Conservation (phyloP, 30 jellyfish, hydroid and myxozoan genomes). For the Sanderia malayensis region DNA sequence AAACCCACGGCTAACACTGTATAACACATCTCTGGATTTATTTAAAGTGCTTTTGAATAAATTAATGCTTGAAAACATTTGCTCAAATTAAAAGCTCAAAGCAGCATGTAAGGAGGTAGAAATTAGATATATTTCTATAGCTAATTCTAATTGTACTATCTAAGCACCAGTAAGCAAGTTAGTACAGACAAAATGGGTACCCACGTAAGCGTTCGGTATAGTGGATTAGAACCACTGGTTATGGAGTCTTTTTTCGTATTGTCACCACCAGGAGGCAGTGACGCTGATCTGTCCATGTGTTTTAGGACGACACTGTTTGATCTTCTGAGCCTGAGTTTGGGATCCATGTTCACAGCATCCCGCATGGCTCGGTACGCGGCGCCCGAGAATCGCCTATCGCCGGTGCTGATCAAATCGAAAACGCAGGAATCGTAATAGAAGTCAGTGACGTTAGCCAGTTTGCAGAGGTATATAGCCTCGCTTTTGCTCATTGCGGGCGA, state of each 20-base stretch:
- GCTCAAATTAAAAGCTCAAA: conserved; percentile 26
- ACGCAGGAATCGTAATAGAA: conserved; percentile 89
- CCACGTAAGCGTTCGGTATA: conserved; percentile 10
- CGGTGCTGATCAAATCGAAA: conserved; percentile 85
- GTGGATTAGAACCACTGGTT: neutral
- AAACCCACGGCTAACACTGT: too few relatives aligned
- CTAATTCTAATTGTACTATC: too few relatives aligned
- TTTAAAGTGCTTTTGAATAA: conserved; percentile 8
- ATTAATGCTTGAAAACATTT: conserved; percentile 47
- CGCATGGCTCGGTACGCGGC: conserved; percentile 88
- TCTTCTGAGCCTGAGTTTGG: conserved; percentile 71
- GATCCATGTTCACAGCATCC: conserved; percentile 81
- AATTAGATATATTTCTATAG: too few relatives aligned
- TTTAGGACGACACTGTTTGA: conserved; percentile 76
- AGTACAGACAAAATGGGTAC: neutral
- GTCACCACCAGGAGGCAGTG: too few relatives aligned
- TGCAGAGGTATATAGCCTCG: conserved; percentile 63
- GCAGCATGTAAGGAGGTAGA: too few relatives aligned
- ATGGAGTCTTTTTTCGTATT: neutral
- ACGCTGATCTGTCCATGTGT: neutral
- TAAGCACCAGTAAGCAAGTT: conserved; percentile 10
- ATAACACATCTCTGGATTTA: neutral
- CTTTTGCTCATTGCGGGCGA: conserved; percentile 49
- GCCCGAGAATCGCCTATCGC: conserved; percentile 67
- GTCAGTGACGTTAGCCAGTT: conserved; percentile 66